Evolutionary conservation across 1,140 invertebrate genomes (phyloP), one percentile per base, ranked within the genome.

Genomic region (Trypoxylus dichotomus): DNA sequence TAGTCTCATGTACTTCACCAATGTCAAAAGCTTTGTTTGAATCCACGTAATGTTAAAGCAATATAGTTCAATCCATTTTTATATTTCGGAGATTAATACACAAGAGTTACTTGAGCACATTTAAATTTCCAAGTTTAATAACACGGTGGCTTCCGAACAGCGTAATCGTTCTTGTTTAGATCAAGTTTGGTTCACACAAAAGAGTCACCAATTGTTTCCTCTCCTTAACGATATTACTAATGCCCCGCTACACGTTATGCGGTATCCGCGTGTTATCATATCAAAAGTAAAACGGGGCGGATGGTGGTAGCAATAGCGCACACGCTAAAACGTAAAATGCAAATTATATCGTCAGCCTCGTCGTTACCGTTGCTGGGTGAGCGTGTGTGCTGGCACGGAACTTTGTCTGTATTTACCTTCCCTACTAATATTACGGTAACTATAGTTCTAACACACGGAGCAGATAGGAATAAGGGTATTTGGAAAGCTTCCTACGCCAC

Each of bases 261-360:
- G 6, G 21, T 60, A 19, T 19, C 21, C 19, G 19, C 58, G 58
- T 60, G 60, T 27, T 68, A 29, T 68, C 60, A 27, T 68, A 68
- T 68, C 60, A 68, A 68, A 68, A 29, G 60, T 68, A 68, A 29
- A 68, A 21, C 24, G 21, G 1, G 60, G 32, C 32, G 32, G 32
- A 37, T 37, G 32, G 32, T 37, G 10, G 32, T 13, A 29, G 60
- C 24, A 68, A 68, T 24, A 29, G 60, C 60, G 47, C 47, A 15
- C 47, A 54, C 47, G 47, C 47, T n/a, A 54, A 54, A 29, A 68
- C 21, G 60, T 68, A 68, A 68, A 68, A 68, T 68, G 60, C 60
- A 68, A 68, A 68, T 68, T 68, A 68, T 27, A 68, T 68, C 60
- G 19, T 54, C 60, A 68, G 60, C 11, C n/a, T 68, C 27, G 21